Conservation (phyloP, 2,113 vertebrate species). For the Lathamus discolor region DNA sequence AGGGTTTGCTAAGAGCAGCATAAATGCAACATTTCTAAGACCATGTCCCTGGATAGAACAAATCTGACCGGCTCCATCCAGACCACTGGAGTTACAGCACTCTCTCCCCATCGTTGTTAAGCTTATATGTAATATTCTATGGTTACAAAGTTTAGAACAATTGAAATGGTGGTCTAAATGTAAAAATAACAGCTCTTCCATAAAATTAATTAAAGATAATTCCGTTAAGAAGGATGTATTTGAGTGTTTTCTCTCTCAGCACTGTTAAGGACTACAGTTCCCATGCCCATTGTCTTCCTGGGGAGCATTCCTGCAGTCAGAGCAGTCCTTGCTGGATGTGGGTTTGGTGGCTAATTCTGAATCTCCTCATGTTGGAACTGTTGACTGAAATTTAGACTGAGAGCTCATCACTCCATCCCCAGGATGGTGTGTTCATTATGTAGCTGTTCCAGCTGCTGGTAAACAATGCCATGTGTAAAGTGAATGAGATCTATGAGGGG, state of each 20-base stretch:
- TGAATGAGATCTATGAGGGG: not conserved
- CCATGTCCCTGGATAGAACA: not conserved
- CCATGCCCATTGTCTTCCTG: fast-evolving
- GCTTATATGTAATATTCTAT: not conserved
- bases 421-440: fast-evolving
- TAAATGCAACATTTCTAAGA: not conserved
- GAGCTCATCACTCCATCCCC: not conserved
- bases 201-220: not conserved
- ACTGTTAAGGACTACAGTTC: not conserved
- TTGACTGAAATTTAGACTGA: not conserved
- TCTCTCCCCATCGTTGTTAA: fast-evolving
- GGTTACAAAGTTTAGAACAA: not conserved
- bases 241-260: not conserved
- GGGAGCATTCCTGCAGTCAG: not conserved
- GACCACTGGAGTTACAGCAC: not conserved
- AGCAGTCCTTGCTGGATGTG: not conserved
- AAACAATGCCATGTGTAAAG: not conserved
- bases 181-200: not conserved
- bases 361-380: not conserved
- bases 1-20: not conserved
- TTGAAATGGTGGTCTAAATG: not conserved
- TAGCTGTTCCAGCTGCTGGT: not conserved
- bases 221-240: not conserved
- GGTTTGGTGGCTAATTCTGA: not conserved
- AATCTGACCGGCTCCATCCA: not conserved